Evolutionary conservation across 2,888 invertebrate genomes (phyloP), one percentile per base, ranked within the genome.

Genomic region (Theretra japonica): DNA sequence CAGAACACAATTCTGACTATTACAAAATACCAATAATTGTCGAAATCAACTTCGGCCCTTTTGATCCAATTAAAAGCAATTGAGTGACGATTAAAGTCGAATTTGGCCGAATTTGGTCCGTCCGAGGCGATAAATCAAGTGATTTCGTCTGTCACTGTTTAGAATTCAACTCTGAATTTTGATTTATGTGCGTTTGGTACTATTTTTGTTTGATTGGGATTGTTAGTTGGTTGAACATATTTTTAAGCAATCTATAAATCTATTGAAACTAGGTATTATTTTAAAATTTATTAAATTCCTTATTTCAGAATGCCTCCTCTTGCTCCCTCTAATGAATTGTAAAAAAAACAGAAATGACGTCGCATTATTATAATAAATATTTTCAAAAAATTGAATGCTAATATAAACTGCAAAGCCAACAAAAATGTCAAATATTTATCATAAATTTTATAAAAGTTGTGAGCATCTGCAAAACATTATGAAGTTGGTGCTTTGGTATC

Each of bases 51-150:
- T 80, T 81, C 83, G 82, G 76, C 83, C 78, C 79, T 88, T 90
- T 90, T 88, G 82, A 79, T 82, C 87, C 92, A 92, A 93, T 94
- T 92, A 94, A 90, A 89, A 88, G 83, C 86, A 87, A 90, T 90
- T 88, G 83, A 79, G 83, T 70, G 77, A 74, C 83, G 83, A 90
- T 91, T 90, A 88, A 89, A 90, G 79, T 87, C 81, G 84, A 89
- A 89, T 92, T 90, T 87, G 79, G 83, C 81, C 77, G 80, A 81
- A 80, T 69, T 73, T 58, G 23, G 73, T 58, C 50, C 58, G 68
- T 70, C 68, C 58, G 80, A 77, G 77, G 85, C 86, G 83, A 92
- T 92, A 91, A 89, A 89, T 93, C 88, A 91, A 87, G 85, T 83
- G 80, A 86, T 90, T 91, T 86, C 74, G 76, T 80, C 89, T 87